Evolutionary conservation across 2,888 invertebrate species (phyloP), one percentile per base, ranked within the genome.

Genomic region (Thalpophila matura): DNA sequence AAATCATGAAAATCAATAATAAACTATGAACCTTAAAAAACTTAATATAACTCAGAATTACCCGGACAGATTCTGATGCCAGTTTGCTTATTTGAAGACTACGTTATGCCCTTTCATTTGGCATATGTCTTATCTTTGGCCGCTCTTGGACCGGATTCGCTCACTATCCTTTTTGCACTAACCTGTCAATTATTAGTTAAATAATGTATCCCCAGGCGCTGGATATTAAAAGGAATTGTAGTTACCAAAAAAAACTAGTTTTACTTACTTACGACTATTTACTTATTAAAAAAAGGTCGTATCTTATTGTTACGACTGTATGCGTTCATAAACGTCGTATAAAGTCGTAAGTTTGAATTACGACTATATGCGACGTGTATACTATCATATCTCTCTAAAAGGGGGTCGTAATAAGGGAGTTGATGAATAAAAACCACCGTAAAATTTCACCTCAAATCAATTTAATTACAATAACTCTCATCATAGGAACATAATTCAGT

Each of bases 281-380:
- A 31, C 29, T 45, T 29, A 45, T 6, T 18, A 29, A 18, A 45
- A 12, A 45, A 45, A 29, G 5, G 45, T 45, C 45, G 45, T 45
- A 45, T 45, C 29, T 45, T 18, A 45, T 45, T 45, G 45, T 31
- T 45, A 45, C 45, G 45, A 45, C 45, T 45, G 10, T 45, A 29
- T 45, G 45, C 45, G 27, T 45, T 45, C 18, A 45, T 45, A 45
- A 45, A 18, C 16, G 6, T 45, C 35, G 49, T 16, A 49, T 49
- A 49, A 49, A 37, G 35, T 35, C 50, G 50, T 38, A 50, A n/a
- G 50, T 50, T 50, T 38, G 20, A 38, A 50, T 50, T 38, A 50
- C 50, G 38, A 38, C 50, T 51, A 38, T 29, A 38, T 37, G 38
- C 38, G 45, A 45, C 18, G 29, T 45, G 45, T 18, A 31, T 31